A percentile compares a stretch with the other conserved stretches of the same genome.
Conservation (phyloP, 2,888 invertebrate species). For the Agapetus fuscipes region DNA sequence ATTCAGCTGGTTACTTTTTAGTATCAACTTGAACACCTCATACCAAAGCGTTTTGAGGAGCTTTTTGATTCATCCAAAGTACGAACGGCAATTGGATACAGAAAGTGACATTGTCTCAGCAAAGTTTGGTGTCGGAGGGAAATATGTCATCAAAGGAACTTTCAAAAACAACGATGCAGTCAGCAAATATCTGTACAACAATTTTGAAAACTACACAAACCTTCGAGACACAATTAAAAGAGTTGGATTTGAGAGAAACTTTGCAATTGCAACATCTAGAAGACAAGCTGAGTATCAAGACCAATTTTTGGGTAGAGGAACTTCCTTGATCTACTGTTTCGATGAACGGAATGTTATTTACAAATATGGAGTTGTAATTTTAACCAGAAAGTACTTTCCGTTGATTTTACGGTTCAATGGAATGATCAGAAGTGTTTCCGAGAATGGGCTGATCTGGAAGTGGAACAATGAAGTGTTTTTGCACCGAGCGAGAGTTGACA, state of each 20-base stretch:
- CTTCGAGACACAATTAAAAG: slow-evolving; percentile 36
- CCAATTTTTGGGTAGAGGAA: slow-evolving; percentile 38
- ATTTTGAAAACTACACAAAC: slow-evolving; percentile 35
- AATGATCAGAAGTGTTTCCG: slow-evolving; percentile 39
- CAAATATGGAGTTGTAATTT: slow-evolving; percentile 41
- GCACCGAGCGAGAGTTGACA: slow-evolving; percentile 28
- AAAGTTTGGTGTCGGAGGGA: slow-evolving; percentile 37
- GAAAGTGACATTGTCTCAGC: slow-evolving; percentile 39
- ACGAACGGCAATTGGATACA: slow-evolving; percentile 41
- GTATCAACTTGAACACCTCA: slow-evolving; percentile 41
- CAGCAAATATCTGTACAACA: slow-evolving; percentile 40
- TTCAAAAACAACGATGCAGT: slow-evolving; percentile 27
- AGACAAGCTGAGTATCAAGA: slow-evolving; percentile 40
- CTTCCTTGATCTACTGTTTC: slow-evolving; percentile 37
- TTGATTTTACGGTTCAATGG: slow-evolving; percentile 36
- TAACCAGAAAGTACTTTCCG: slow-evolving; percentile 41
- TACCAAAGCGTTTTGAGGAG: slow-evolving; percentile 44
- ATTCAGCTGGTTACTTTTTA: slow-evolving; percentile 40
- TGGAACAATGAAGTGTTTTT: slow-evolving; percentile 40
- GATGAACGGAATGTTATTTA: slow-evolving; percentile 39
- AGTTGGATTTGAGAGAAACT: slow-evolving; percentile 34
- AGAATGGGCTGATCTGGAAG: slow-evolving; percentile 42
- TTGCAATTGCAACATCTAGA: slow-evolving; percentile 38
- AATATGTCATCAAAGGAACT: slow-evolving; percentile 27
- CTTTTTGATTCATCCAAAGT: slow-evolving; percentile 44